These are phyloP conservation scores for Pachymerium ferrugineum DNA, from an alignment of 2,888 invertebrate species.

Conservation along the genomic window DNA sequence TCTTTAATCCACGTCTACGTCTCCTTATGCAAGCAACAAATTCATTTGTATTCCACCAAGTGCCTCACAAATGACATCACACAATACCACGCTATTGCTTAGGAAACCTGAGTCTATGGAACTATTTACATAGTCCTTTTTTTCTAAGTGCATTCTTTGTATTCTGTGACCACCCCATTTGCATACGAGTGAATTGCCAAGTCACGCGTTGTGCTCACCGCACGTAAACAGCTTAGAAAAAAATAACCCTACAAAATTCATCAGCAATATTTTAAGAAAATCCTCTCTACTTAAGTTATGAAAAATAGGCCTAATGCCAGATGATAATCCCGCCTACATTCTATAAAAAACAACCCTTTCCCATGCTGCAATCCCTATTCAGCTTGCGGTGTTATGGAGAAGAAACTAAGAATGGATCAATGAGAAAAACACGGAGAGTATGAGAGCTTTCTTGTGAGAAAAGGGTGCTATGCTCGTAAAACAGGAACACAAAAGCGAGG, in stretches of 20 bases:
- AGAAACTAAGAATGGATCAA: conserved; percentile 3
- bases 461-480: background rate
- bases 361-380: background rate
- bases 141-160: conserved; percentile 13
- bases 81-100: background rate
- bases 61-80: background rate
- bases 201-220: background rate
- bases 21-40: background rate
- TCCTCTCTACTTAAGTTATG: background rate
- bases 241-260: background rate
- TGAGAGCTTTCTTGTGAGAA: conserved; percentile 8
- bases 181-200: background rate
- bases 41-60: background rate
- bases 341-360: background rate
- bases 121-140: conserved; percentile 1
- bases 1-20: background rate
- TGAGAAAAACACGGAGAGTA: background rate
- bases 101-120: conserved; percentile 4
- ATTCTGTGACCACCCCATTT: background rate
- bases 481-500: background rate
- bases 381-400: background rate
- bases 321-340: too few species aligned
- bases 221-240: background rate
- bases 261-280: background rate
- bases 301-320: background rate